Evolutionary conservation across 2,113 vertebrate genomes (phyloP).

Genomic region (Pavo muticus): DNA sequence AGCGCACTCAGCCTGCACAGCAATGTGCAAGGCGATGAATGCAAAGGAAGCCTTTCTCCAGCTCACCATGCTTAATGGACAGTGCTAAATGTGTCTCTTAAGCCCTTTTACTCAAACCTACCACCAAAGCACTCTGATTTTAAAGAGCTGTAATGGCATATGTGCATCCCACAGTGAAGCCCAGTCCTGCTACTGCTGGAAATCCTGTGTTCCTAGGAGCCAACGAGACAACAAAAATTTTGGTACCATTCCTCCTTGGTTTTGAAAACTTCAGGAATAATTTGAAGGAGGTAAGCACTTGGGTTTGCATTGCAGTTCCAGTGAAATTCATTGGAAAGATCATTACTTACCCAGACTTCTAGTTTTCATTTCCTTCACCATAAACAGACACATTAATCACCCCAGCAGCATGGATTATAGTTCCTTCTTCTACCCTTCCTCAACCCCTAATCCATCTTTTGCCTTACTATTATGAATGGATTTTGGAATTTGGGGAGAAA

Average conservation of each 20-base stretch:
- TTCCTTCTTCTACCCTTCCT: slow-evolving; percentile 11
- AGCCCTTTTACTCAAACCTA: background rate
- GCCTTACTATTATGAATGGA: slow-evolving; percentile 1
- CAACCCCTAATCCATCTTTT: background rate
- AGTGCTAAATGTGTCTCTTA: background rate
- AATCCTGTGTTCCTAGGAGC: background rate
- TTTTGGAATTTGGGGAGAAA: slow-evolving; percentile 17
- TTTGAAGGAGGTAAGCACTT: slow-evolving; percentile 47
- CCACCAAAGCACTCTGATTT: background rate
- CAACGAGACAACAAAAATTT: background rate
- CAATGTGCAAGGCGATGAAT: background rate
- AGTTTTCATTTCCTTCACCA: slow-evolving; percentile 75
- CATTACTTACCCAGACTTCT: slow-evolving; percentile 72
- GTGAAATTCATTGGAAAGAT: slow-evolving; percentile 67
- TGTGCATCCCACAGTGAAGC: fast-evolving
- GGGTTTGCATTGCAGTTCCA: slow-evolving; percentile 52
- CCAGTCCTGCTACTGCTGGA: background rate
- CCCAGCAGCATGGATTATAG: slow-evolving; percentile 41
- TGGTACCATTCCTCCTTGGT: slow-evolving; percentile 25
- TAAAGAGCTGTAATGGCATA: background rate
- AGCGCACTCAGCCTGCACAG: background rate
- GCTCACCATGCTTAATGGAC: background rate
- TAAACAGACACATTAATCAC: slow-evolving; percentile 72
- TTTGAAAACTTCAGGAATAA: slow-evolving; percentile 55
- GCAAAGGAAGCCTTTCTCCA: background rate